Evolutionary conservation across 2,797 vertebrate species (phyloP).

Genomic region (Gymnothorax reevesii): DNA sequence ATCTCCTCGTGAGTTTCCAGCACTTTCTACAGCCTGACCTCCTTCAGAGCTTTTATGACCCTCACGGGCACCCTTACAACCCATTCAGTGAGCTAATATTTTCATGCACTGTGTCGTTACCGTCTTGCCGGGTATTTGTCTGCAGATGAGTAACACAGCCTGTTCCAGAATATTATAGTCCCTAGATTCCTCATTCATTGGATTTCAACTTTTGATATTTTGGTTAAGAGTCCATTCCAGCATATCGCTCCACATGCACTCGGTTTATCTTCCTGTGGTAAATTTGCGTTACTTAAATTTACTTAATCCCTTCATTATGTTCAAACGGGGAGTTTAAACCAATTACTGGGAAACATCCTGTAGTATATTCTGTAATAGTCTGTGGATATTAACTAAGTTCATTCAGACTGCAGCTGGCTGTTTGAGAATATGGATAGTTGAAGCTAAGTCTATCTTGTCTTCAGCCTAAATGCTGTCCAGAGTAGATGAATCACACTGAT

Average conservation of each 20-base stretch:
- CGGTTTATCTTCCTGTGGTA: neutral
- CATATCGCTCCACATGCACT: neutral
- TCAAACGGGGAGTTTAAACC: neutral
- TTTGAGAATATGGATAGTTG: neutral
- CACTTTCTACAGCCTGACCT: neutral
- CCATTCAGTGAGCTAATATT: neutral
- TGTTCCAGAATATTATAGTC: neutral
- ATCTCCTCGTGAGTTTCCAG: conserved; percentile 86
- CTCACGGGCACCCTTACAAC: neutral
- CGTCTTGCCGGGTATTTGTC: neutral
- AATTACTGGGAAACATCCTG: neutral
- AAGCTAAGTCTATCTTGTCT: neutral
- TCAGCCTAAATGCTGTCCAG: neutral
- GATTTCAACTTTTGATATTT: neutral
- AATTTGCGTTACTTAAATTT: too few species aligned
- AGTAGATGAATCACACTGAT: conserved; percentile 6
- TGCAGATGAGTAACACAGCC: neutral
- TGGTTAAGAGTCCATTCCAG: neutral
- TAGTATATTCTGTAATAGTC: neutral
- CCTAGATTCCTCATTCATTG: neutral
- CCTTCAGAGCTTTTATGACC: neutral
- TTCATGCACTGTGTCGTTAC: neutral
- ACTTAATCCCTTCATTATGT: neutral
- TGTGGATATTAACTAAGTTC: neutral
- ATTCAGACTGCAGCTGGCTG: neutral